Evolutionary conservation across 2,113 vertebrate genomes (phyloP), one percentile per base, ranked within the genome.

Genomic region (Syrmaticus mikado): DNA sequence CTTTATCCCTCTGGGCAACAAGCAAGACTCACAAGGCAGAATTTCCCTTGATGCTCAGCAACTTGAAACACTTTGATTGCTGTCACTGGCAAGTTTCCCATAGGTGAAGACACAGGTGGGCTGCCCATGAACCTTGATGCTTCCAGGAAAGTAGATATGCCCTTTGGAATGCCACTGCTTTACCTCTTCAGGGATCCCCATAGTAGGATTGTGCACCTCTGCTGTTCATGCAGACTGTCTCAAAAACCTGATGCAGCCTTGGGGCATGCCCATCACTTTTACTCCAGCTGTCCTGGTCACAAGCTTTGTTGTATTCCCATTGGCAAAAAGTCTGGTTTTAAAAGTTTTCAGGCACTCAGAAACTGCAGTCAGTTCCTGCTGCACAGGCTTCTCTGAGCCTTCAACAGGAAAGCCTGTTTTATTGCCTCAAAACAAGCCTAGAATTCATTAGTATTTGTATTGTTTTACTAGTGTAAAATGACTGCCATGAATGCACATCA

Each of bases 391-490:
- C 55, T 88, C 65, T 1, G 8, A 90, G 71, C 62, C 62, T 85
- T 64, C 45, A 58, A 73, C 58, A 73, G 66, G 61, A 94, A 94
- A 95, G 36, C 40, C 40, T 73, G 41, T 82, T 92, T 60, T 76
- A 61, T 70, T 73, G 75, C 10, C 62, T 82, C 45, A 92, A 89
- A 92, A 92, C 82, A 40, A 91, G 67, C 85, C n/a, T 24, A 45
- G 82, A 87, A 92, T 91, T 92, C 94, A 89, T 89, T 73, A 82
- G 36, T 92, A 61, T 89, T 89, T 93, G 89, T 65, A 46, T 85
- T 87, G 65, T 85, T 85, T 68, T 5, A 0, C 78, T 61, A 32
- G 53, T 62, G 52, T 57, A 68, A 85, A 91, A 34, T 48, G 81
- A 72, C 46, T 78, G 61, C 41, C 85, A 58, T 89, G 78, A 92